These are phyloP conservation scores for Zhuqinia jingwanae DNA, from an alignment of 2,888 invertebrate genomes.

Conservation along the genomic window DNA sequence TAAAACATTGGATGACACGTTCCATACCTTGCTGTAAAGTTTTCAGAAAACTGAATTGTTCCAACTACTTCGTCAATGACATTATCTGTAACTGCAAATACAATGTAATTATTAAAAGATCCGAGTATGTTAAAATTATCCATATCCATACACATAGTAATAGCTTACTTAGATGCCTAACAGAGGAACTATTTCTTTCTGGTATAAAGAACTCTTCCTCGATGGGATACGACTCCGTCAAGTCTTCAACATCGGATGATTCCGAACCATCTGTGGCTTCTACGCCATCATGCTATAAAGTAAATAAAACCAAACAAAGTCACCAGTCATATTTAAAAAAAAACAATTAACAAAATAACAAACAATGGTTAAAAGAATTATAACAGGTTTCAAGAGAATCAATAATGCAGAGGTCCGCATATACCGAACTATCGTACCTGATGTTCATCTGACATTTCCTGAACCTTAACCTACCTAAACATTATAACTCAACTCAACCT, in stretches of 20 bases:
- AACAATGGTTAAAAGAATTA: too few relatives aligned
- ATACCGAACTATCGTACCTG: too few relatives aligned
- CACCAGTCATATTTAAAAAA: too few relatives aligned
- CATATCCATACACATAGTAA: too few relatives aligned
- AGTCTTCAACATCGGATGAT: conserved; percentile 90
- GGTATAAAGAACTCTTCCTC: conserved; percentile 92
- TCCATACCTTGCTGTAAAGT: conserved; percentile 93
- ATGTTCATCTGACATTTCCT: too few relatives aligned
- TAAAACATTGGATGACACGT: conserved; percentile 94
- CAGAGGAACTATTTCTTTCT: conserved; percentile 81
- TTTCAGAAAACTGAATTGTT: conserved; percentile 91
- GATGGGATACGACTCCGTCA: conserved; percentile 89
- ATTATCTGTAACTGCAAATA: conserved; percentile 89
- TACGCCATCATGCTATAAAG: conserved; percentile 29
- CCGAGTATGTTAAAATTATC: too few relatives aligned
- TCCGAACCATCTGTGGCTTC: conserved; percentile 79
- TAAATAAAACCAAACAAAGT: conserved; percentile 73
- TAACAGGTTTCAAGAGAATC: too few relatives aligned
- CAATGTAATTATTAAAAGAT: too few relatives aligned
- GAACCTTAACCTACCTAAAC: too few relatives aligned
- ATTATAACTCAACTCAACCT: too few relatives aligned
- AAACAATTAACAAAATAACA: too few relatives aligned
- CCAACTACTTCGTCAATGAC: conserved; percentile 92
- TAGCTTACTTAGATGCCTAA: conserved; percentile 85
- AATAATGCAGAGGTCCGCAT: too few relatives aligned